A percentile compares a stretch with the other conserved stretches of the same genome.
Evolutionary conservation across 2,797 vertebrate species (phyloP).

Genomic region (Onychomys torridus): DNA sequence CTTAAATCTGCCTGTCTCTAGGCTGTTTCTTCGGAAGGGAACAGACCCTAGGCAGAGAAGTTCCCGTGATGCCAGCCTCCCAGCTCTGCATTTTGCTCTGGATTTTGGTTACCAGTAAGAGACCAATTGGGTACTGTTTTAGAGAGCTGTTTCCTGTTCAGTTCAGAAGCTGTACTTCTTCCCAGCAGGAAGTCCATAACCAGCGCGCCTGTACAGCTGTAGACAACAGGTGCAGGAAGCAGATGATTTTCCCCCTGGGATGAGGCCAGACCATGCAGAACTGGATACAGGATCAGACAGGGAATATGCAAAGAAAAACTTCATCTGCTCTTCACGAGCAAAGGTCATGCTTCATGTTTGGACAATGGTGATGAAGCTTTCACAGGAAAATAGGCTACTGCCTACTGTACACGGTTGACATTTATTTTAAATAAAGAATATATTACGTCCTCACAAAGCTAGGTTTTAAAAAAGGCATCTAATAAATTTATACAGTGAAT

Average conservation of each 20-base stretch:
- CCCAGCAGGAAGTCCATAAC: neutral
- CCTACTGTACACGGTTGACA: slow-evolving; percentile 19
- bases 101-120: neutral
- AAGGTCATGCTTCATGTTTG: slow-evolving; percentile 19
- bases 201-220: neutral
- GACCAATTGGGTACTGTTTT: neutral
- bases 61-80: neutral
- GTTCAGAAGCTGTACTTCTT: neutral
- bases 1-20: neutral
- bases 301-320: neutral
- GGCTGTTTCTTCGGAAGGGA: neutral
- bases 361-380: slow-evolving; percentile 23
- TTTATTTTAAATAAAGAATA: slow-evolving; percentile 67
- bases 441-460: slow-evolving; percentile 51
- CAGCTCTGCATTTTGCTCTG: neutral
- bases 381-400: slow-evolving; percentile 5
- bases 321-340: slow-evolving; percentile 11
- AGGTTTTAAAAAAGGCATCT: slow-evolving; percentile 69
- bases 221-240: neutral
- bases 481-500: slow-evolving; percentile 87
- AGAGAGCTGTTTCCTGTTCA: neutral
- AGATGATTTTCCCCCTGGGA: neutral
- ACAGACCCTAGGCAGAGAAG: neutral
- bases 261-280: neutral
- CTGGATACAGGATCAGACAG: neutral